Base-by-base conservation (phyloP, 2,888 invertebrate genomes). In the Xestia ashworthii region DNA sequence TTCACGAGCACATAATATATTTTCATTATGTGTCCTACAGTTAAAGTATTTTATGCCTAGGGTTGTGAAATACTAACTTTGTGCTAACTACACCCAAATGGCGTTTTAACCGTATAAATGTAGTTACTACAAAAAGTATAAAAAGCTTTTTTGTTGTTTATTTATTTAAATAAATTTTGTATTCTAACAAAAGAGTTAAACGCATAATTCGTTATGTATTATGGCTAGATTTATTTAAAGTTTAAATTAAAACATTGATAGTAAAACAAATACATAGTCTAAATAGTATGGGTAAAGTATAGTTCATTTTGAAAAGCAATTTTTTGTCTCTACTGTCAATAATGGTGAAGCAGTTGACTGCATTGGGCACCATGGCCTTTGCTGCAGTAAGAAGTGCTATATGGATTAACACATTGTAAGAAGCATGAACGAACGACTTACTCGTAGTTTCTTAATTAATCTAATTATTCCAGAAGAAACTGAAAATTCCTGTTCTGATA, bases 41-140 rank as follows among this genome's bases (percentile, higher is more conserved):
- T 60, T 81, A 55, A 60, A 66, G 44, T 72, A 72, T 62, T 44
- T 74, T 66, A 67, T 53, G 70, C 38, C 38, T n/a, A n/a, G 41
- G 22, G 67, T 84, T 72, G 64, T 80, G 72, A 76, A 80, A 83
- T 58, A 32, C 50, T 62, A 70, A 82, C 74, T 70, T 55, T 58
- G 60, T 60, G 32, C 62, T 62, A 75, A 83, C 67, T 60, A 55
- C 67, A 68, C 55, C 48, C 80, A 65, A 79, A 71, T 69, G 41
- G 60, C 25, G 48, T 46, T 64, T 73, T 11, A 71, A 68, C 41
- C 66, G 55, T 16, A 38, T 25, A 62, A 62, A 53, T 71, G 38
- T 41, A 9, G 32, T 44, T 16, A 25, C 44, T 50, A n/a, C 32
- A 48, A 38, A 55, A 32, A 32, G 16, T 14, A 53, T 67, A 9